phyloP scores from a whole-genome alignment of 2,797 vertebrate species.

The Centroberyx gerrardi region DNA sequence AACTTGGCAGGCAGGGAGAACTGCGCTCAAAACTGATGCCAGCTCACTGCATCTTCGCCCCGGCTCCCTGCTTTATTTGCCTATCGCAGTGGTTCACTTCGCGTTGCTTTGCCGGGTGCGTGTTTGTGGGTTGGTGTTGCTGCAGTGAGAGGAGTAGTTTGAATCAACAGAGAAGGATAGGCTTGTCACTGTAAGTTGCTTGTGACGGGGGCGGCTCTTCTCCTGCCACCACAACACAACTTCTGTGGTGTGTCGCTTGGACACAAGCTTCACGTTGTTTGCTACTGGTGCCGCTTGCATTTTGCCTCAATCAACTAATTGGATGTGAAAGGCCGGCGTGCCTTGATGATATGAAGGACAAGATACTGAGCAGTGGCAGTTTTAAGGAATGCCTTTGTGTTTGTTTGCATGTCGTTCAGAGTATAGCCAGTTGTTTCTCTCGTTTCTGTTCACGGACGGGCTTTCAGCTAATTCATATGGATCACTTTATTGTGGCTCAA shows the following conservation, averaged over 20 bases:
- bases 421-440: not conserved
- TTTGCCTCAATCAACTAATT: conserved; percentile 88
- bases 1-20: conserved; percentile 68
- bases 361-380: conserved; percentile 67
- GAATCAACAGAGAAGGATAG: conserved; percentile 73
- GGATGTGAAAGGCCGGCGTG: conserved; percentile 84
- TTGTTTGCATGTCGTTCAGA: conserved; percentile 50
- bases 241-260: conserved; percentile 81
- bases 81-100: conserved; percentile 54
- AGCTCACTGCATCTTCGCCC: conserved; percentile 56
- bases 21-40: conserved; percentile 57
- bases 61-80: conserved; percentile 54
- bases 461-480: not conserved
- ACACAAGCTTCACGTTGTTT: conserved; percentile 81
- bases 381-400: conserved; percentile 76
- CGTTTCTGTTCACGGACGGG: conserved; percentile 9
- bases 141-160: conserved; percentile 60
- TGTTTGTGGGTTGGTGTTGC: conserved; percentile 38
- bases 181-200: conserved; percentile 80
- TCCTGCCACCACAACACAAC: conserved; percentile 80
- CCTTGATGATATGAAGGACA: conserved; percentile 82
- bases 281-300: conserved; percentile 83
- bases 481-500: conserved; percentile 9
- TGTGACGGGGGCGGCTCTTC: conserved; percentile 75
- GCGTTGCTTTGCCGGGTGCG: conserved; percentile 35